These are phyloP conservation scores for Colletes latitarsis DNA, from an alignment of 1,140 invertebrate species.

Conservation along the genomic window DNA sequence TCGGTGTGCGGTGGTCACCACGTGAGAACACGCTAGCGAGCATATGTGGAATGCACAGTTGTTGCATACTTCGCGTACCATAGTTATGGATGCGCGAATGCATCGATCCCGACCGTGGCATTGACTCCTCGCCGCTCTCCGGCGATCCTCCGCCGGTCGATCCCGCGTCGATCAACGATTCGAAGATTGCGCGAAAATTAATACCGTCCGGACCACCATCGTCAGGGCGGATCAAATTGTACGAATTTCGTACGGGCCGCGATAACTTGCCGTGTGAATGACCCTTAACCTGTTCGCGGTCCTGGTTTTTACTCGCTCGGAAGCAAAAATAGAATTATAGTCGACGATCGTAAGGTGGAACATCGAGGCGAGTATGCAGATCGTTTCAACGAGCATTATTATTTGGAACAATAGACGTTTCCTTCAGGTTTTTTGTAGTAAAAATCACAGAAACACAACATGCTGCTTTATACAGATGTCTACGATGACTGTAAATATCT, in stretches of 20 bases:
- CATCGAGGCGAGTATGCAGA: too few relatives aligned
- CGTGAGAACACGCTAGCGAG: slow-evolving; percentile 73
- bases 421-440: too few relatives aligned
- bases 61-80: slow-evolving; percentile 71
- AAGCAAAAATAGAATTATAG: too few relatives aligned
- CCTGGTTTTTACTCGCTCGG: too few relatives aligned
- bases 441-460: too few relatives aligned
- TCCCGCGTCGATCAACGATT: not conserved
- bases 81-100: slow-evolving; percentile 71
- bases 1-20: slow-evolving; percentile 71
- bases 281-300: too few relatives aligned
- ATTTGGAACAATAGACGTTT: too few relatives aligned
- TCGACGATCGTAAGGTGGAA: too few relatives aligned
- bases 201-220: not conserved
- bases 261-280: not conserved
- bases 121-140: slow-evolving; percentile 44
- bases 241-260: not conserved
- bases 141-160: not conserved
- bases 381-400: too few relatives aligned
- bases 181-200: slow-evolving; percentile 7
- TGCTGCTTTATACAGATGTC: too few relatives aligned
- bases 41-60: slow-evolving; percentile 74
- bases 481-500: too few relatives aligned
- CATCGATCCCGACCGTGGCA: slow-evolving; percentile 68
- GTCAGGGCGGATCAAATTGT: not conserved